Conservation (phyloP, 1,140 invertebrate species). For the Diabrotica undecimpunctata region DNA sequence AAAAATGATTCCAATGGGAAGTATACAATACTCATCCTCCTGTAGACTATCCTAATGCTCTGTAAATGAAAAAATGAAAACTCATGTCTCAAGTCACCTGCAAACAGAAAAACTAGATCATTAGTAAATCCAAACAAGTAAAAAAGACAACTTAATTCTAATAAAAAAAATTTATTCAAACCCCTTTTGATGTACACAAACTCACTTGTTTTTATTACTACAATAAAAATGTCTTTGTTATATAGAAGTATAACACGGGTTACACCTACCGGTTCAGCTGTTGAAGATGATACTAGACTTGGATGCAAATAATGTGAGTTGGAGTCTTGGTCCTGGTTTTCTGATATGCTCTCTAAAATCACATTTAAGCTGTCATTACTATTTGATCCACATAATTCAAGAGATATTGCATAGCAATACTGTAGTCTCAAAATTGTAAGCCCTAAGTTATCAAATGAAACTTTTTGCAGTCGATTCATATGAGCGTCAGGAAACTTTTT, state of each 20-base stretch:
- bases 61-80: conserved; percentile 20
- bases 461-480: too few species aligned
- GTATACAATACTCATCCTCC: too few species aligned
- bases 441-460: too few species aligned
- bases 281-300: conserved; percentile 58
- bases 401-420: too few species aligned
- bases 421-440: too few species aligned
- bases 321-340: conserved; percentile 34
- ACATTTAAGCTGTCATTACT: background rate
- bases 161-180: conserved; percentile 19
- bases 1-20: too few species aligned
- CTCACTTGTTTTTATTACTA: conserved; percentile 15
- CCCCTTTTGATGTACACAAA: conserved; percentile 18
- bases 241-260: conserved; percentile 16
- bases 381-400: too few species aligned
- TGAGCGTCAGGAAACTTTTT: too few species aligned
- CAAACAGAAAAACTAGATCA: conserved; percentile 31
- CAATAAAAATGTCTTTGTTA: conserved; percentile 25
- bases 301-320: conserved; percentile 78
- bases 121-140: conserved; percentile 27
- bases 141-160: conserved; percentile 4
- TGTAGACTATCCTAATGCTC: background rate
- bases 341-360: conserved; percentile 8
- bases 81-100: conserved; percentile 21
- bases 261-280: conserved; percentile 56